A percentile compares a stretch with the other conserved stretches of the same genome.
phyloP scores from a whole-genome alignment of 2,888 invertebrate species.

The Gerris lacustris region DNA sequence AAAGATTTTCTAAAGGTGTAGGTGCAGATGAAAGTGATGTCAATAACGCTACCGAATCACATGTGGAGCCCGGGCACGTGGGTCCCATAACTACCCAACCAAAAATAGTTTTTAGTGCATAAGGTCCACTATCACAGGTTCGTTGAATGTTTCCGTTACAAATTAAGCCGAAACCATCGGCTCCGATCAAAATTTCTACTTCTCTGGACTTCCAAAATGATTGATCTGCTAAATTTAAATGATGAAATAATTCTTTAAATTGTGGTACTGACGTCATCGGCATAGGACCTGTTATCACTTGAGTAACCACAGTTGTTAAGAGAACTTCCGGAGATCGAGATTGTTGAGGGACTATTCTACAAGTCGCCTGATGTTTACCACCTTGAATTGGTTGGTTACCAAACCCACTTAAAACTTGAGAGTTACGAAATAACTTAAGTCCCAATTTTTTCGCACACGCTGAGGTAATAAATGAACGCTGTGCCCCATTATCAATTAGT shows the following conservation, averaged over 20 bases:
- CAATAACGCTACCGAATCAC: no score
- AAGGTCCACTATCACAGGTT: not conserved
- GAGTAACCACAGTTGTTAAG: not conserved
- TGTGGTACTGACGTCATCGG: not conserved
- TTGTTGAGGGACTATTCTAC: not conserved
- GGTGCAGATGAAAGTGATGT: not conserved
- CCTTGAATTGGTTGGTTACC: not conserved
- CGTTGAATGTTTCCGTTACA: not conserved
- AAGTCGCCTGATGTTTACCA: not conserved
- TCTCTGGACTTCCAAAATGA: conserved; percentile 1
- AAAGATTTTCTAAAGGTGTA: not conserved
- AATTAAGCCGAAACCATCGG: conserved; percentile 7
- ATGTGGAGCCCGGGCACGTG: no score
- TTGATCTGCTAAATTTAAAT: conserved; percentile 10
- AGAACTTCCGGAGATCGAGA: not conserved
- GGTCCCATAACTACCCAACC: conserved; percentile 13
- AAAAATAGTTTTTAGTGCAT: conserved; percentile 2
- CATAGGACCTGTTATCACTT: not conserved
- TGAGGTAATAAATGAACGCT: conserved; percentile 13
- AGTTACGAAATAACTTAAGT: not conserved
- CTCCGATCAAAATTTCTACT: conserved; percentile 11
- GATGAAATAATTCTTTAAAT: not conserved
- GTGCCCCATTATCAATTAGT: conserved; percentile 12
- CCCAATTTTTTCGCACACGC: conserved; percentile 11
- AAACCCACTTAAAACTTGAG: conserved; percentile 5